Conservation (phyloP, 2,888 invertebrate species). For the Agrochola circellaris region DNA sequence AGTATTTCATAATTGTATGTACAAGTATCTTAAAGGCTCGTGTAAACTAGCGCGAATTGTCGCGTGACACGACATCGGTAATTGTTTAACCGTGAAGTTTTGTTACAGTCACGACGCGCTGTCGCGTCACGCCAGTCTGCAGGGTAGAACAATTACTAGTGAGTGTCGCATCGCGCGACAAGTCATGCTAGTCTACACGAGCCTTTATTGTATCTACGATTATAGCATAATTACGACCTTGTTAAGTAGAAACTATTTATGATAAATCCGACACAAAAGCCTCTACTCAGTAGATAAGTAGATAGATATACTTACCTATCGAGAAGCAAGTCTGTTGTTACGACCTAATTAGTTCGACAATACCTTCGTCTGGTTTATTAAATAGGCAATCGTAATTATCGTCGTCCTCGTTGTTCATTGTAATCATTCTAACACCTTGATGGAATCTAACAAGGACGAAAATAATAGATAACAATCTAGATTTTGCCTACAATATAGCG, state of each 20-base stretch:
- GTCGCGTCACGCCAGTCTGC: no score
- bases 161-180: no score
- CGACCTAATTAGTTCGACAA: neutral
- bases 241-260: neutral
- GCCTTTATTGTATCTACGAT: neutral
- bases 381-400: neutral
- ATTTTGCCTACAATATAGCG: neutral
- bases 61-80: no score
- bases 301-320: neutral
- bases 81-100: no score
- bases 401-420: neutral
- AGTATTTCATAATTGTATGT: no score
- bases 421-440: constrained; percentile 1
- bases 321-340: neutral
- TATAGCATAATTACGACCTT: neutral
- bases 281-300: neutral
- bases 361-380: neutral
- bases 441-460: constrained; percentile 8
- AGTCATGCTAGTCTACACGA: no score
- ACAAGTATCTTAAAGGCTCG: no score
- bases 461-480: constrained; percentile 13
- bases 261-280: neutral
- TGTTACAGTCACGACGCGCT: no score
- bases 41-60: no score
- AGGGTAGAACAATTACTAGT: no score